A percentile compares a stretch with the other conserved stretches of the same genome.
phyloP scores from a whole-genome alignment of 2,888 invertebrate species.

The Fragum fragum region DNA sequence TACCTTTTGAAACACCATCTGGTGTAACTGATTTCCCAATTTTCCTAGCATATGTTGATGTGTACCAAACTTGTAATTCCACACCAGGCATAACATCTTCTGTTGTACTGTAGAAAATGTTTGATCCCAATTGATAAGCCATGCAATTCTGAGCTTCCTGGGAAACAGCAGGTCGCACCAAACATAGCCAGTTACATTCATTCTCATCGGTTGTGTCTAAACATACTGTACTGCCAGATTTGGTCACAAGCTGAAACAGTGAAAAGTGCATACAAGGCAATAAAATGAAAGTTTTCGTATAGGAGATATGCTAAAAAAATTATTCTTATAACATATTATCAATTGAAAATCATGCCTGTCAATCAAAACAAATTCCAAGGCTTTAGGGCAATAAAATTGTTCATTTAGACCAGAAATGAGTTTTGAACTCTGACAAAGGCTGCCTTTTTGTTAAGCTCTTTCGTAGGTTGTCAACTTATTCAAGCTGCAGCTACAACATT shows the following conservation, averaged over 20 bases:
- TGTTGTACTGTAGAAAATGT: conserved; percentile 83
- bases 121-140: conserved; percentile 89
- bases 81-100: conserved; percentile 87
- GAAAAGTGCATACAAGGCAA: too few species aligned
- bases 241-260: conserved; percentile 87
- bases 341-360: too few species aligned
- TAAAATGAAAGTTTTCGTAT: too few species aligned
- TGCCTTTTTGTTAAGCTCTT: too few species aligned
- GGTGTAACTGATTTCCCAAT: conserved; percentile 86
- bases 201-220: conserved; percentile 89
- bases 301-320: too few species aligned
- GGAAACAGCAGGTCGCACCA: conserved; percentile 88
- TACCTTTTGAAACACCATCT: conserved; percentile 81
- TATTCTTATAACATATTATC: too few species aligned
- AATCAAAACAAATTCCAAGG: too few species aligned
- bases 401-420: too few species aligned
- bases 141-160: conserved; percentile 89
- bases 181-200: conserved; percentile 90
- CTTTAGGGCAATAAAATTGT: too few species aligned
- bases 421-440: too few species aligned
- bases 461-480: too few species aligned
- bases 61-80: conserved; percentile 89
- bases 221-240: conserved; percentile 87
- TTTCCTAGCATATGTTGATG: conserved; percentile 89
- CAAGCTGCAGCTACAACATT: too few species aligned